phyloP scores from a whole-genome alignment of 2,888 invertebrate species.

The Rhorus exstirpatorius region DNA sequence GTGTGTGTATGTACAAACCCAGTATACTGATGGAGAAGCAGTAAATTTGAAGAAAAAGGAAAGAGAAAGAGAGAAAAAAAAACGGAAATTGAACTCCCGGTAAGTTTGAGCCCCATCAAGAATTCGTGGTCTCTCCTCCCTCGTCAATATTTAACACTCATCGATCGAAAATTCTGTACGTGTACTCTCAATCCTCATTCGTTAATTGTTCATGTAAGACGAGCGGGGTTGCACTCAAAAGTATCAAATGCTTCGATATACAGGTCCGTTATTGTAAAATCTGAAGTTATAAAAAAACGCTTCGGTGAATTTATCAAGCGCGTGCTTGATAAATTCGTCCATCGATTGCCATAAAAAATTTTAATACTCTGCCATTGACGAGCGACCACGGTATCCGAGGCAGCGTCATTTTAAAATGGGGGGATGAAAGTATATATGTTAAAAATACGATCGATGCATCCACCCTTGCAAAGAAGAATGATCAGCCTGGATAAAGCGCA shows the following conservation, averaged over 20 bases:
- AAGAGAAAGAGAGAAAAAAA: constrained; percentile 55
- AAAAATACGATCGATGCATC: neutral
- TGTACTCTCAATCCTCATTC: constrained; percentile 34
- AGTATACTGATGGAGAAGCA: constrained; percentile 35
- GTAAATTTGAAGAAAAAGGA: constrained; percentile 58
- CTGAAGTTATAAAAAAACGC: neutral
- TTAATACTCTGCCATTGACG: too few species aligned
- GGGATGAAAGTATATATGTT: neutral
- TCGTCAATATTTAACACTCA: constrained; percentile 24
- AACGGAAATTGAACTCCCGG: constrained; percentile 77
- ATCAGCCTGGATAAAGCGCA: neutral
- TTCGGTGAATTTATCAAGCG: neutral
- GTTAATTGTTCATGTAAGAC: constrained; percentile 34
- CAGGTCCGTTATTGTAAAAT: neutral
- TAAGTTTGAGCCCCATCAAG: constrained; percentile 75
- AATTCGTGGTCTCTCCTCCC: constrained; percentile 64
- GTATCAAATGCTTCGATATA: constrained; percentile 19
- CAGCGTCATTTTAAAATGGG: neutral
- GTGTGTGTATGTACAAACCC: constrained; percentile 12
- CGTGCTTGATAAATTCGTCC: neutral
- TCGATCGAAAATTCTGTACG: constrained; percentile 33
- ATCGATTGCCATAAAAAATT: too few species aligned
- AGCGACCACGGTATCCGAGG: too few species aligned
- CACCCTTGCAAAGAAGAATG: neutral
- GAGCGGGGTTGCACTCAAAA: constrained; percentile 29